Evolutionary conservation across 2,797 vertebrate species (phyloP).

Genomic region (Leptodactylus fallax): DNA sequence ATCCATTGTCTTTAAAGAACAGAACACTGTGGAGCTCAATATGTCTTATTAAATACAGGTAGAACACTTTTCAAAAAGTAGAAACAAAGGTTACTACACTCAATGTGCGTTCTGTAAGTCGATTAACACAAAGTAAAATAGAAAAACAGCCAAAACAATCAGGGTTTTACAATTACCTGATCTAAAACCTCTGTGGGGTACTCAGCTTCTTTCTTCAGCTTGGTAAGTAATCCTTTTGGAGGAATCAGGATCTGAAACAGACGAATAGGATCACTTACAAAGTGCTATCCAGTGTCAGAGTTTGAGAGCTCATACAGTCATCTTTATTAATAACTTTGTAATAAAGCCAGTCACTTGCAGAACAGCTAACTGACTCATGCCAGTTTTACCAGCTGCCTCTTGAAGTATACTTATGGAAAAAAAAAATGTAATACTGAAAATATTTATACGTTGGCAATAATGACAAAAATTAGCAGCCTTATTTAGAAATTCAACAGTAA

Average conservation of each 20-base stretch:
- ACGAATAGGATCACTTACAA: conserved; percentile 41
- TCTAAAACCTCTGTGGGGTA: conserved; percentile 95
- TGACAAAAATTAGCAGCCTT: neutral
- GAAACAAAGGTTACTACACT: too few species aligned
- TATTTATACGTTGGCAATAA: neutral
- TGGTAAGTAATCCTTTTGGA: conserved; percentile 91
- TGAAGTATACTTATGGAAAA: neutral
- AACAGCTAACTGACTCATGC: neutral
- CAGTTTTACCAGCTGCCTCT: conserved; percentile 16
- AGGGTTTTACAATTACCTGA: conserved; percentile 81
- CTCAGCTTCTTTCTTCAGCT: conserved; percentile 94
- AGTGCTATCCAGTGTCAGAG: conserved; percentile 27
- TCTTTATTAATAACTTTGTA: conserved; percentile 54
- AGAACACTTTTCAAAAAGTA: too few species aligned
- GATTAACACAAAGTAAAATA: too few species aligned
- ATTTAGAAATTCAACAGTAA: neutral
- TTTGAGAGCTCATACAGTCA: conserved; percentile 27
- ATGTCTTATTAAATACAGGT: too few species aligned
- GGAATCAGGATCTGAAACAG: conserved; percentile 92
- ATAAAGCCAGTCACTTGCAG: conserved; percentile 30
- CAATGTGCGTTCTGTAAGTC: too few species aligned
- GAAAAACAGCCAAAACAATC: neutral
- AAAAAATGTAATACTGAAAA: conserved; percentile 8
- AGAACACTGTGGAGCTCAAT: too few species aligned
- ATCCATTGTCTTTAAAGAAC: too few species aligned